These are phyloP conservation scores for Standfussiana lucernea DNA, from an alignment of 2,888 invertebrate species.

Conservation along the genomic window DNA sequence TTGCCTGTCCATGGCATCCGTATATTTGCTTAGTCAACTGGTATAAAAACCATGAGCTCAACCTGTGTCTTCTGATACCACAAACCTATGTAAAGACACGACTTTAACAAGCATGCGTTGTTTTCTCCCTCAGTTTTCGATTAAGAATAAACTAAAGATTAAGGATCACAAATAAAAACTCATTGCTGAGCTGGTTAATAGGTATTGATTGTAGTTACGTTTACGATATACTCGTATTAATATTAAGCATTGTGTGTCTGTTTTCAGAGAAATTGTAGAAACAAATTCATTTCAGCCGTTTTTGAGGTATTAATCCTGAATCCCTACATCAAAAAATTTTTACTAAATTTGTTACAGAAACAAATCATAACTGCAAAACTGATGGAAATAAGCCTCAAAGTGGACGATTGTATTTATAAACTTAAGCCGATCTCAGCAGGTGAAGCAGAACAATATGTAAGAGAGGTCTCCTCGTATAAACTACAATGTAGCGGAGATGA, in stretches of 20 bases:
- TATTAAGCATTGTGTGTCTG: background rate
- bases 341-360: conserved; percentile 67
- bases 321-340: background rate
- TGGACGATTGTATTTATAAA: conserved; percentile 80
- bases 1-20: background rate
- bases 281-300: background rate
- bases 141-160: too few species aligned
- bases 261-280: background rate
- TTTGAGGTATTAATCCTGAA: background rate
- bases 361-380: conserved; percentile 73
- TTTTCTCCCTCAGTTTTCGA: background rate
- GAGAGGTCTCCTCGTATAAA: conserved; percentile 75
- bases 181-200: background rate
- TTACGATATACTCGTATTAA: too few species aligned
- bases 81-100: background rate
- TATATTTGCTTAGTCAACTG: background rate
- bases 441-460: conserved; percentile 73
- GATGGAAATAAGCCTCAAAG: conserved; percentile 77
- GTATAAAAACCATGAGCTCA: background rate
- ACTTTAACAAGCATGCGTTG: background rate
- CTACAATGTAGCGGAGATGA: conserved; percentile 68
- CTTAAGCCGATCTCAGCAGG: conserved; percentile 71
- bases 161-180: background rate
- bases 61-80: background rate
- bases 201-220: too few species aligned